phyloP scores from a whole-genome alignment of 2,797 vertebrate genomes.

The Spea hammondii region DNA sequence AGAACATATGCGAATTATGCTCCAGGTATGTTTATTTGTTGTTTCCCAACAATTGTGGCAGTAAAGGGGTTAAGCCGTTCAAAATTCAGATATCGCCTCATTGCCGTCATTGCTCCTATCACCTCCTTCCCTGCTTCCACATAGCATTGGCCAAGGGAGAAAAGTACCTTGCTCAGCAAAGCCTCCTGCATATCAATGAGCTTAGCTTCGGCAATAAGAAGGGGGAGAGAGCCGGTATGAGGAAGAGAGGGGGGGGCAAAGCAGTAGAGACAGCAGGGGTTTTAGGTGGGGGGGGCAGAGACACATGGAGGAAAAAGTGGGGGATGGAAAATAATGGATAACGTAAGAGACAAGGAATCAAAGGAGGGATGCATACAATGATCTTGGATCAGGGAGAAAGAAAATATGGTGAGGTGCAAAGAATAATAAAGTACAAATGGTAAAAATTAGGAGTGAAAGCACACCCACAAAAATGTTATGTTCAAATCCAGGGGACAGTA shows the following conservation, averaged over 20 bases:
- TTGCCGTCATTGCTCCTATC: constrained; percentile 52
- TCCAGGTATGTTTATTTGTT: neutral
- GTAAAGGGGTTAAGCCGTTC: constrained; percentile 37
- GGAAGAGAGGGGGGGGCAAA: constrained; percentile 7
- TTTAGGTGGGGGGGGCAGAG: neutral
- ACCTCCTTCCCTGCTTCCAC: constrained; percentile 52
- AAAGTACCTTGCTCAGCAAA: constrained; percentile 54
- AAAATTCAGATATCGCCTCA: constrained; percentile 51
- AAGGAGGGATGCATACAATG: neutral
- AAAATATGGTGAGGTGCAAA: neutral
- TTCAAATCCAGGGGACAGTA: too few relatives aligned
- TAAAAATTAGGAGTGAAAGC: too few relatives aligned
- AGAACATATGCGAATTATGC: neutral
- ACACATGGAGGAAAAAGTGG: constrained; percentile 13
- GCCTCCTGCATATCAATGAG: constrained; percentile 54
- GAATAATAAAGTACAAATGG: too few relatives aligned
- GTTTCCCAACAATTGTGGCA: constrained; percentile 1
- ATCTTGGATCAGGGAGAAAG: neutral
- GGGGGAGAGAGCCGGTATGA: neutral
- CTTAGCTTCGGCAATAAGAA: constrained; percentile 41
- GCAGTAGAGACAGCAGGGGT: constrained; percentile 9
- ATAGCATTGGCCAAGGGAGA: constrained; percentile 51
- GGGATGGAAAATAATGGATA: constrained; percentile 13
- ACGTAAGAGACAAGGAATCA: neutral
- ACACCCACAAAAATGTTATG: too few relatives aligned